Evolutionary conservation across 2,797 vertebrate species (phyloP).

Genomic region (Halcyon smyrnensis): DNA sequence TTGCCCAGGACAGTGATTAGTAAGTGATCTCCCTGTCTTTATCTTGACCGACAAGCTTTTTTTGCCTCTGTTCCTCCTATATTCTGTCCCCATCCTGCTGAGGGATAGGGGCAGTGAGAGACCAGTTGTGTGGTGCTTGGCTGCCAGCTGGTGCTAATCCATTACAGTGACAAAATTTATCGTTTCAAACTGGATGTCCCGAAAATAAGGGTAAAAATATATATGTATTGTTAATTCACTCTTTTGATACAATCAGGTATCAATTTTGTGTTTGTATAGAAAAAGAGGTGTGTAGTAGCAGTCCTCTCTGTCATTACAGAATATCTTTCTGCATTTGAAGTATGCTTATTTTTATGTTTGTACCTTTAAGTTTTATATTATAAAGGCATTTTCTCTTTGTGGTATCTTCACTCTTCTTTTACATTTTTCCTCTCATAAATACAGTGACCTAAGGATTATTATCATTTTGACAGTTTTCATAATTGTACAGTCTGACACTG

Average conservation of each 20-base stretch:
- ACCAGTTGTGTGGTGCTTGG: not conserved
- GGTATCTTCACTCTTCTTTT: not conserved
- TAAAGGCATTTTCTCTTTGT: not conserved
- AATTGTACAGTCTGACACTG: not conserved
- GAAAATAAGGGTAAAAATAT: not conserved
- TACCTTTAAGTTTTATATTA: not conserved
- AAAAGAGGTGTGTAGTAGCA: not conserved
- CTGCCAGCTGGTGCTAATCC: not conserved
- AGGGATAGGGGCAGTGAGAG: not conserved
- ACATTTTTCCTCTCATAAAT: not conserved
- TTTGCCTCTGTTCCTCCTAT: not conserved
- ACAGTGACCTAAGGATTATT: not conserved
- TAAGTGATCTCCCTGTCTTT: not conserved
- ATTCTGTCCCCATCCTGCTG: not conserved
- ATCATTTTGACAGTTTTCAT: not conserved
- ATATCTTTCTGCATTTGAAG: not conserved
- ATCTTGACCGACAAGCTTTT: not conserved
- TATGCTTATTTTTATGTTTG: not conserved
- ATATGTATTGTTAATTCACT: not conserved
- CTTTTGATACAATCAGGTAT: not conserved
- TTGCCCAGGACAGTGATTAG: not conserved
- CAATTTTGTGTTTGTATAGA: not conserved
- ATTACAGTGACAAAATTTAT: not conserved
- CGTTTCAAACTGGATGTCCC: not conserved
- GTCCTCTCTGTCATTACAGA: not conserved